phyloP scores from a whole-genome alignment of 2,113 vertebrate genomes.

The Aldabrachelys gigantea region DNA sequence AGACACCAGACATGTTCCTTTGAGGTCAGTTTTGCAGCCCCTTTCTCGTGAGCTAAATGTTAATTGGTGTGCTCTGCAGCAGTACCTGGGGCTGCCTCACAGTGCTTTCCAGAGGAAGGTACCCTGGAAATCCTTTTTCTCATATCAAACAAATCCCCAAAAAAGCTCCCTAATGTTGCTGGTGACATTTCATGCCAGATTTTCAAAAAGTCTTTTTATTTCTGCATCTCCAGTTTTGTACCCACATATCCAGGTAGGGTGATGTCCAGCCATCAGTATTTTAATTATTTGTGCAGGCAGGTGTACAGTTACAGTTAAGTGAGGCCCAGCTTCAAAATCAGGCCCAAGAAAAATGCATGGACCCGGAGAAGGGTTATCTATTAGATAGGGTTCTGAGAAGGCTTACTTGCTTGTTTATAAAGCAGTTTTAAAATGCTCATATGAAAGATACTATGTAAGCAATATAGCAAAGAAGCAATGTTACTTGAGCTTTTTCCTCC shows the following conservation, averaged over 20 bases:
- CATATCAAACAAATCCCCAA: slow-evolving; percentile 70
- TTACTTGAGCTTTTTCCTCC: not conserved
- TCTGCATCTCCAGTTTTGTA: not conserved
- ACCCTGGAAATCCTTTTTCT: slow-evolving; percentile 68
- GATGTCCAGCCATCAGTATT: slow-evolving; percentile 47
- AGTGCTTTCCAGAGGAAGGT: slow-evolving; percentile 68
- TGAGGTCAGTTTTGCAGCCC: slow-evolving; percentile 41
- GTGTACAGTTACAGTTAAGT: not conserved
- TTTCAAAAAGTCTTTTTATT: slow-evolving; percentile 31
- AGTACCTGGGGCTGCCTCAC: slow-evolving; percentile 68
- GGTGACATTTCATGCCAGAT: slow-evolving; percentile 60
- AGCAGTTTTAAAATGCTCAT: not conserved
- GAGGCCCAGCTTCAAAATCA: not conserved
- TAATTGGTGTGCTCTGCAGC: slow-evolving; percentile 66
- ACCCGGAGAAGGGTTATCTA: not conserved
- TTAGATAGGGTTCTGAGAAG: not conserved
- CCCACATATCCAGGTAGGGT: not conserved
- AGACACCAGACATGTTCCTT: slow-evolving; percentile 63
- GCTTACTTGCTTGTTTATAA: not conserved
- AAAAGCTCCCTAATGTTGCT: slow-evolving; percentile 68
- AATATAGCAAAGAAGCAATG: not conserved
- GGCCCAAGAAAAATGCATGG: not conserved
- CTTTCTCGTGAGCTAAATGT: slow-evolving; percentile 68
- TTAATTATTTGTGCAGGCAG: not conserved
- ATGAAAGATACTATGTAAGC: not conserved